Evolutionary conservation across 2,113 vertebrate genomes (phyloP), one percentile per base, ranked within the genome.

Genomic region (Eclectus roratus): DNA sequence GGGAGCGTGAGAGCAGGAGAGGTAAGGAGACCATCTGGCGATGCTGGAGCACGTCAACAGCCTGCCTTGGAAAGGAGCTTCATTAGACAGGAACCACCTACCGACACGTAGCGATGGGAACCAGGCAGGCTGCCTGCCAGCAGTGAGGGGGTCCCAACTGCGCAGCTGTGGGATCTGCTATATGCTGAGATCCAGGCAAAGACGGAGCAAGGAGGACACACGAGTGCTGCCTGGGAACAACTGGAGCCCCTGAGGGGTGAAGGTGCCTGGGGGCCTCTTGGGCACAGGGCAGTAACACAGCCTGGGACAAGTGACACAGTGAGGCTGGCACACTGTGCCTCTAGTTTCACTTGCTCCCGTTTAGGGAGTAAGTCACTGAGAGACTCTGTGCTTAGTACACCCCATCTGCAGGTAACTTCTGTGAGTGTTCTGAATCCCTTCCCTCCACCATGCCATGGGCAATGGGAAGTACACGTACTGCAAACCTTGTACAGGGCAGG

Each of bases 61-160:
- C 65, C 89, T 70, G 61, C 73, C 69, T 80, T 87, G 87, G 76
- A 89, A 80, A 95, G 83, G 84, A 89, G 63, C 80, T 94, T 49
- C 80, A 28, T 94, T 83, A 77, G 82, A 23, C 56, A 83, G 89
- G 95, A 95, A 94, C 71, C 49, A 93, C 89, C 77, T 94, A 88
- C 93, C 20, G 5, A 28, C 65, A 81, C 5, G 35, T 65, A 77
- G 80, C 15, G 52, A 94, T 93, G 95, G 95, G 92, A 94, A 96
- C 76, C 69, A 4, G 79, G 83, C 79, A 25, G 91, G 85, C 91
- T 63, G 94, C 47, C 82, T 94, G 89, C 69, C 86, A 91, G 81
- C 89, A 79, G 76, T 1, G 1, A 60, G 73, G 74, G 80, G 85
- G 49, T 91, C 93, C 73, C 66, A 64, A 70, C 71, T 56, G 93